Evolutionary conservation across 2,113 vertebrate genomes (phyloP).

Genomic region (Coreoperca whiteheadi): DNA sequence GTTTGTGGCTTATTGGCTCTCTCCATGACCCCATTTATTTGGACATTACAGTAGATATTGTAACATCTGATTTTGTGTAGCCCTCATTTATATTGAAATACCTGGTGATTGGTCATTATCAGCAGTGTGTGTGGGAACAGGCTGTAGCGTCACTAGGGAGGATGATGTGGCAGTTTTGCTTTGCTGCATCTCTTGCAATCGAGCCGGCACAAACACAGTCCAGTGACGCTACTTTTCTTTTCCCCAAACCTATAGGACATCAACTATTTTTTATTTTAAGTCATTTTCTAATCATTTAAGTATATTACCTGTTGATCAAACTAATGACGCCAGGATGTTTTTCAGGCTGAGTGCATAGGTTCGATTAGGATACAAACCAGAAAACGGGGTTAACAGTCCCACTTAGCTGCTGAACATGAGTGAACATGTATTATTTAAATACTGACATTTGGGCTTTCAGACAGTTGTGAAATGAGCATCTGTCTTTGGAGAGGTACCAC

Average conservation of each 20-base stretch:
- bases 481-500: neutral
- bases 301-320: slow-evolving; percentile 37
- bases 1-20: neutral
- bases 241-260: neutral
- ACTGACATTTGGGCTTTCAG: neutral
- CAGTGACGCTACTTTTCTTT: slow-evolving; percentile 28
- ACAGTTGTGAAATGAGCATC: neutral
- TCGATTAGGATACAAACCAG: neutral
- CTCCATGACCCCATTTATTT: neutral
- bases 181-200: slow-evolving; percentile 61
- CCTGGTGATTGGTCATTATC: slow-evolving; percentile 35
- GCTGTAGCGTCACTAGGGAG: slow-evolving; percentile 65
- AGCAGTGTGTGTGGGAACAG: slow-evolving; percentile 47
- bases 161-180: slow-evolving; percentile 83
- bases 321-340: neutral
- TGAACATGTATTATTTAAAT: neutral
- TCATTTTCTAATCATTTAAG: neutral
- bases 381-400: neutral
- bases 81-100: slow-evolving; percentile 28
- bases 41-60: neutral
- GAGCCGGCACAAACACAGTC: slow-evolving; percentile 28
- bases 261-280: neutral
- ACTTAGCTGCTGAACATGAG: neutral
- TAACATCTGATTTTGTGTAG: slow-evolving; percentile 13
- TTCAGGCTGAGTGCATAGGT: neutral